Conservation (phyloP, 2,888 invertebrate genomes). For the Sphaeridia pumilis region DNA sequence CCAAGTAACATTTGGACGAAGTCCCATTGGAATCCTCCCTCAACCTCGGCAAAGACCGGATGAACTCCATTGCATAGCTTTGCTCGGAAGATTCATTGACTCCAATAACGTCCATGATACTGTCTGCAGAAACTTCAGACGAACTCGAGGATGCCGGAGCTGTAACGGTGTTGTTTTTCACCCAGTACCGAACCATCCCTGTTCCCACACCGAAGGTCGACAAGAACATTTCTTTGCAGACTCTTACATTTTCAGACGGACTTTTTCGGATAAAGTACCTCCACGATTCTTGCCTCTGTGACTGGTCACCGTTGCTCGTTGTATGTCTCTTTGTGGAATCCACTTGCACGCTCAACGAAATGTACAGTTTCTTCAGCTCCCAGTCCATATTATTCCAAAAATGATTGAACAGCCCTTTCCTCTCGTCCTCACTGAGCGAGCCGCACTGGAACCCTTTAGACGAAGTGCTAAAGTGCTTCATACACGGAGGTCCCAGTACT, state of each 20-base stretch:
- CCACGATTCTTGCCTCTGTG: not conserved
- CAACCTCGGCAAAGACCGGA: not conserved
- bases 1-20: not conserved
- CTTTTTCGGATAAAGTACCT: slow-evolving; percentile 6
- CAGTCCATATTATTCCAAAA: slow-evolving; percentile 20
- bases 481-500: not conserved
- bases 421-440: slow-evolving; percentile 9
- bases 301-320: not conserved
- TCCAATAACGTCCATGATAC: not conserved
- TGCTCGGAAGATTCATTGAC: not conserved
- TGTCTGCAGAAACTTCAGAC: not conserved
- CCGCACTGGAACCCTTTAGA: slow-evolving; percentile 8
- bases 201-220: slow-evolving; percentile 13
- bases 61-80: not conserved
- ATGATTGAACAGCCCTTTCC: slow-evolving; percentile 12
- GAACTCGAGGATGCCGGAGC: too few species aligned
- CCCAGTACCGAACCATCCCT: slow-evolving; percentile 9
- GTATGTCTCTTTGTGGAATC: not conserved
- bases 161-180: not conserved
- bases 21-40: not conserved
- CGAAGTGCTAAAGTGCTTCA: not conserved
- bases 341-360: slow-evolving; percentile 2
- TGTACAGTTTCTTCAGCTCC: slow-evolving; percentile 6
- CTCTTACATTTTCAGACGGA: not conserved
- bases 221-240: slow-evolving; percentile 16